Percentiles rank a stretch among this genome's conserved stretches.
These are phyloP conservation scores for Heliconius himera DNA, from an alignment of 1,140 invertebrate species.

Conservation along the genomic window DNA sequence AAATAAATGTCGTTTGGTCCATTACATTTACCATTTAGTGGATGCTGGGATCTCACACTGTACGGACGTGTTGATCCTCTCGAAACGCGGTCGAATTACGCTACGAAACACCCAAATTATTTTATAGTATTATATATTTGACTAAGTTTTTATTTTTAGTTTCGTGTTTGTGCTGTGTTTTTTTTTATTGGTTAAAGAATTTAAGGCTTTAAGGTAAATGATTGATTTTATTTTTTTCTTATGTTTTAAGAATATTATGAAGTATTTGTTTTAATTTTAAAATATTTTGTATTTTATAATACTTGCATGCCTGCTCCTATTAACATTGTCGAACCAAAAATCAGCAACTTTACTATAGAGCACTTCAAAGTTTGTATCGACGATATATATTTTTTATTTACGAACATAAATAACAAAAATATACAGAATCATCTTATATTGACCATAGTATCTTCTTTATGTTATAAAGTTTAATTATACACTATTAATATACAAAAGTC, in stretches of 20 bases:
- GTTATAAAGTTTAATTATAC: background rate
- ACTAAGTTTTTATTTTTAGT: background rate
- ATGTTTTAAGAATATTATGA: background rate
- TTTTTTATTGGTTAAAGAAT: background rate
- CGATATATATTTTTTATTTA: too few relatives aligned
- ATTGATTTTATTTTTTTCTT: background rate
- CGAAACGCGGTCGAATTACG: conserved; percentile 22
- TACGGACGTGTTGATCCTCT: conserved; percentile 45
- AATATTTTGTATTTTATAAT: background rate
- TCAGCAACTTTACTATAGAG: too few relatives aligned
- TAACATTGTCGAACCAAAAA: too few relatives aligned
- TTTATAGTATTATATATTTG: background rate
- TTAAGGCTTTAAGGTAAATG: background rate
- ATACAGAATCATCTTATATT: too few relatives aligned
- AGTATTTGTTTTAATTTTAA: background rate
- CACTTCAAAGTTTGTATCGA: too few relatives aligned
- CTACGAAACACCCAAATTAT: background rate
- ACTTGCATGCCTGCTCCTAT: too few relatives aligned
- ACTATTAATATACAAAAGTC: background rate
- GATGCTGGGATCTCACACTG: conserved; percentile 55
- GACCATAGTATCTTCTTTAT: too few relatives aligned
- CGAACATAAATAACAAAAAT: too few relatives aligned
- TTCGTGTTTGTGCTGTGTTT: conserved; percentile 15
- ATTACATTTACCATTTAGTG: conserved; percentile 54
- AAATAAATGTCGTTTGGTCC: conserved; percentile 43